Base-by-base conservation (phyloP, 1,140 invertebrate genomes). In the Drosophila bocki region DNA sequence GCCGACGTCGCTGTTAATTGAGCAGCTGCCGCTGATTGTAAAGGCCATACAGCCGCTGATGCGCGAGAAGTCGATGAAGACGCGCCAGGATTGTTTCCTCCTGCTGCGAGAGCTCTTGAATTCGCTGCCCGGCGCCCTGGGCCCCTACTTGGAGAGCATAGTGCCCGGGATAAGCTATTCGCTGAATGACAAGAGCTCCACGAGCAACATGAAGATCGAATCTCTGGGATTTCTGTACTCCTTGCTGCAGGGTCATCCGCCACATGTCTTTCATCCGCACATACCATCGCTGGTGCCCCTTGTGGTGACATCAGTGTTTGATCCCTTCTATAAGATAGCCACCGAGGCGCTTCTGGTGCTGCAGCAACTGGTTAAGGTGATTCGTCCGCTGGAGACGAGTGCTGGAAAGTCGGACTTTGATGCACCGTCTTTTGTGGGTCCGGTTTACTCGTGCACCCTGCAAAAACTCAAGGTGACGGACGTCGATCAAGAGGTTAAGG, bases 181-280 rank as follows among this genome's bases (percentile, higher is more conserved):
- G 11, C 94, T 99, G 22, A 97, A 96, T 1, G 98, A 99, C 85
- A 99, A 98, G 85, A 98, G 97, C 88, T 97, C 98, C 0, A 98
- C 97, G 33, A 99, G 98, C 50, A 99, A 99, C 84, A 99, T 99
- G 97, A 99, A 99, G 94, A 99, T 99, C 75, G 98, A 99, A 88
- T 98, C 98, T 0, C 93, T 99, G 63, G 96, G 97, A 47, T 99
- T 99, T 93, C 94, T 99, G 7, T 96, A 98, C 92, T 97, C 96
- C 78, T 93, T 99, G 57, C 93, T 99, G 32, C 95, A 95, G 37
- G 96, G 97, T 7, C 98, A 99, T 93, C 95, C 95, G 45, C 95
- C 97, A 0, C 76, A 91, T 11, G 87, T 97, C 9, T 97, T 97
- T 82, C 96, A 96, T 91, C 94, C 94, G 12, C 97, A 99, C 90